A percentile compares a stretch with the other conserved stretches of the same genome.
phyloP scores from a whole-genome alignment of 1,140 invertebrate species.

The Triops cancriformis region DNA sequence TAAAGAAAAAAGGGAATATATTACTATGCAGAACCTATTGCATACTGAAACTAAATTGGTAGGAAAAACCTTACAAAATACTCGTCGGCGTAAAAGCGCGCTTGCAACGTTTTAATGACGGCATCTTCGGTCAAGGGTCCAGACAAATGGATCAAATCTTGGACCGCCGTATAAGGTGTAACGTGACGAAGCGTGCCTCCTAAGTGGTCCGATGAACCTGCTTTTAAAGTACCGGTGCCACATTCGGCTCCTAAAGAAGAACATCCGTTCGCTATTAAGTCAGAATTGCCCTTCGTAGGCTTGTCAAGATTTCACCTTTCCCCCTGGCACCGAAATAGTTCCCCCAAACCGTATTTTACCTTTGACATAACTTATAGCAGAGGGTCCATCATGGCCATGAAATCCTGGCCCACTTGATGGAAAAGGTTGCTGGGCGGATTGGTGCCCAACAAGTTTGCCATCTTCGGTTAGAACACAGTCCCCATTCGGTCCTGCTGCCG shows the following conservation, averaged over 20 bases:
- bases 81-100: constrained; percentile 72
- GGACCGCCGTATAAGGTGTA: constrained; percentile 45
- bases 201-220: constrained; percentile 4
- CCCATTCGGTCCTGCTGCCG: constrained; percentile 19
- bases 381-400: constrained; percentile 2
- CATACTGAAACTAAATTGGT: neutral
- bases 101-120: constrained; percentile 78
- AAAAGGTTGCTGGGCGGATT: neutral
- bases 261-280: neutral
- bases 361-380: neutral
- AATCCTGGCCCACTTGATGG: neutral
- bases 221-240: constrained; percentile 12
- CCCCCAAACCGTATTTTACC: neutral
- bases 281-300: neutral
- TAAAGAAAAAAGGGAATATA: constrained; percentile 22
- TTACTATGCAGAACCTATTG: neutral
- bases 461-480: constrained; percentile 11
- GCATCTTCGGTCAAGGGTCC: constrained; percentile 89
- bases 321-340: neutral
- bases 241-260: neutral
- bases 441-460: constrained; percentile 7
- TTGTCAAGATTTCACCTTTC: neutral
- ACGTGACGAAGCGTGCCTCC: constrained; percentile 21
- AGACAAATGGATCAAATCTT: constrained; percentile 83
- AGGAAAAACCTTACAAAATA: constrained; percentile 70